A percentile compares a stretch with the other conserved stretches of the same genome.
phyloP scores from a whole-genome alignment of 2,113 vertebrate species.

The Eublepharis macularius region DNA sequence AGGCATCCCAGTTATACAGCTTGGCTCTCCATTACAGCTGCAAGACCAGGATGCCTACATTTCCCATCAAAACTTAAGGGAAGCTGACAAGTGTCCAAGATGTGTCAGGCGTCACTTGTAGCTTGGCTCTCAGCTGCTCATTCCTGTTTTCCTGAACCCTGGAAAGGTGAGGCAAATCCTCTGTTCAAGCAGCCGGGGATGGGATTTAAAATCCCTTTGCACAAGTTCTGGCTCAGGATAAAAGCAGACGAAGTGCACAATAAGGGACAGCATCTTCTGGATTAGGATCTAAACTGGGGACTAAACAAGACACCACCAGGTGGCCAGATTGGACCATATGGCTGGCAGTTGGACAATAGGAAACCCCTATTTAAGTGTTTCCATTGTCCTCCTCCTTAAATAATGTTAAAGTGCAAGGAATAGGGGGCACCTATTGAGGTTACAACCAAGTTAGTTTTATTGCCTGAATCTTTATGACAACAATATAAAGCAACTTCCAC shows the following conservation, averaged over 20 bases:
- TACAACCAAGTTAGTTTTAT: slow-evolving; percentile 72
- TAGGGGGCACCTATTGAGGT: slow-evolving; percentile 47
- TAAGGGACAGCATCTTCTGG: neutral
- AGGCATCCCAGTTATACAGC: too few relatives aligned
- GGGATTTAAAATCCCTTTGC: neutral
- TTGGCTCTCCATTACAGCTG: too few relatives aligned
- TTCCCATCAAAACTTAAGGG: too few relatives aligned
- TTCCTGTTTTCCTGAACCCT: neutral
- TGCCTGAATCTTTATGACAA: slow-evolving; percentile 76
- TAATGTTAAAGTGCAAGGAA: slow-evolving; percentile 35
- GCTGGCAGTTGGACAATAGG: neutral
- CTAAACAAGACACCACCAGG: too few relatives aligned
- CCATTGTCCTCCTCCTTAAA: slow-evolving; percentile 33
- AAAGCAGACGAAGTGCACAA: neutral
- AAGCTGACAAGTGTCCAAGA: too few relatives aligned
- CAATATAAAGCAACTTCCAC: slow-evolving; percentile 77
- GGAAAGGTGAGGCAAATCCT: neutral
- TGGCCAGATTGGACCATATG: too few relatives aligned
- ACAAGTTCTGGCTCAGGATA: neutral
- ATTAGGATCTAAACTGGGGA: neutral
- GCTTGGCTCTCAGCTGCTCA: neutral
- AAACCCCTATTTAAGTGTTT: slow-evolving; percentile 8
- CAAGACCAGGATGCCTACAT: too few relatives aligned
- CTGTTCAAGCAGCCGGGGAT: neutral
- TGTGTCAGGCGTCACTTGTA: too few relatives aligned